Evolutionary conservation across 2,113 vertebrate genomes (phyloP), one percentile per base, ranked within the genome.

Genomic region (Mola mola): DNA sequence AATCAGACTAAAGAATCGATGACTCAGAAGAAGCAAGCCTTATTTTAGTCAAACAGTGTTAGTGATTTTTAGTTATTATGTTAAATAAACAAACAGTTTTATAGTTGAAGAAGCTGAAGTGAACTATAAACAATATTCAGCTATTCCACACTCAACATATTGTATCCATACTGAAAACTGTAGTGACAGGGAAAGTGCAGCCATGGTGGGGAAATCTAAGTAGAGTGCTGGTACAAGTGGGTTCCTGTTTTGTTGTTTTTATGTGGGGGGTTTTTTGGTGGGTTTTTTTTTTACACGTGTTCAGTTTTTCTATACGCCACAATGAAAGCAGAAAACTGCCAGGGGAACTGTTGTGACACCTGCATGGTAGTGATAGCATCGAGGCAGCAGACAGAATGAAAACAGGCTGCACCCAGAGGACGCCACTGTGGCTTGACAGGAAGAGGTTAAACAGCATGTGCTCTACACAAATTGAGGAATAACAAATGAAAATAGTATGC

Each of bases 321-420:
- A 52, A 78, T 66, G 26, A 49, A 80, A 43, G 65, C 64, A 62
- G 58, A 38, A 53, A 63, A 25, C 68, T 73, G 75, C 72, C 75
- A 67, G 34, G 62, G 68, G 75, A 65, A 67, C 62, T 19, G 78
- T 67, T 60, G 80, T 57, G 78, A 74, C 80, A 85, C 72, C 57
- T 81, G 69, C 57, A 65, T 65, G 78, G 67, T 76, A 34, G 72
- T 73, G 81, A 86, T 79, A 82, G 75, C 77, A 72, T 77, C 76
- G 58, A 51, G 57, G 59, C 70, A 66, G 60, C 59, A 68, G 72
- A 75, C 47, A 65, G 62, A 42, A 47, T 50, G 16, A 38, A 78
- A 58, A 52, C 55, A 53, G 37, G 28, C 48, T 5, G 51, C 55
- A 46, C 41, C 13, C 41, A 58, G 59, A 75, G 65, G 73, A 83